Percentiles rank a stretch among this genome's conserved stretches.
phyloP scores from a whole-genome alignment of 1,140 invertebrate species.

The Anoplolepis gracilipes region DNA sequence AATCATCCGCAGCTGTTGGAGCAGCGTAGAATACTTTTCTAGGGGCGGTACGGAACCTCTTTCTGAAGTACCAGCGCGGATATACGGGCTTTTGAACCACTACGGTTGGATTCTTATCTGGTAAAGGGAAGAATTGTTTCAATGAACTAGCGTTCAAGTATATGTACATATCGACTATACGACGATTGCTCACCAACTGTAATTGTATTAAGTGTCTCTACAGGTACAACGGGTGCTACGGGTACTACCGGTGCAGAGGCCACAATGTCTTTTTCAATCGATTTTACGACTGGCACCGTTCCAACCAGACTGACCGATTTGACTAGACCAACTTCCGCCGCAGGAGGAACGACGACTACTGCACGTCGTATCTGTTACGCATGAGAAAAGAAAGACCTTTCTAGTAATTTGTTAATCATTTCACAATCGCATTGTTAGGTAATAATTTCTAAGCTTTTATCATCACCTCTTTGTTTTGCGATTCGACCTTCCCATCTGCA shows the following conservation, averaged over 20 bases:
- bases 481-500: neutral
- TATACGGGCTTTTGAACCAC: slow-evolving; percentile 10
- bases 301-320: neutral
- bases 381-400: neutral
- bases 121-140: neutral
- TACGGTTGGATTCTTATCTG: neutral
- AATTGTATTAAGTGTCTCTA: neutral
- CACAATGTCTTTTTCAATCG: neutral
- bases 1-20: neutral
- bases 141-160: neutral
- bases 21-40: slow-evolving; percentile 38
- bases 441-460: neutral
- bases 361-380: slow-evolving; percentile 7
- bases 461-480: slow-evolving; percentile 52
- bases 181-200: slow-evolving; percentile 27
- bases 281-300: neutral
- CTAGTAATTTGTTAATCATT: neutral
- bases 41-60: slow-evolving; percentile 55
- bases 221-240: neutral
- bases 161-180: neutral
- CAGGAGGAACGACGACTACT: neutral
- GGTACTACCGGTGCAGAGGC: neutral
- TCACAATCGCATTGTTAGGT: neutral
- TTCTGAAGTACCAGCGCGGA: slow-evolving; percentile 65
- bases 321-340: neutral